phyloP scores from a whole-genome alignment of 2,113 vertebrate genomes.

The Halichoeres trimaculatus region DNA sequence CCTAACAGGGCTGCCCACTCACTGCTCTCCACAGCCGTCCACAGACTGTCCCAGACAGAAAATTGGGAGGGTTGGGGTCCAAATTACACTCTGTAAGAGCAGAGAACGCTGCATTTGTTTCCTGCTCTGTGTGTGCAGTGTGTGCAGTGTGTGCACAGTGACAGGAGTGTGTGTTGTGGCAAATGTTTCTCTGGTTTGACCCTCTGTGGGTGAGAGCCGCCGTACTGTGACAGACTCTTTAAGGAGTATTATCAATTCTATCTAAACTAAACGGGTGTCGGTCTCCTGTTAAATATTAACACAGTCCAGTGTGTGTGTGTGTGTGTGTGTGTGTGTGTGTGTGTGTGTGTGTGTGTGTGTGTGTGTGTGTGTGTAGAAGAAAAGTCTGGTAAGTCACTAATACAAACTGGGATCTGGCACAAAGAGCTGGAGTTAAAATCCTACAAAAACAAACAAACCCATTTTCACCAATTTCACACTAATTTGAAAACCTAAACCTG shows the following conservation, averaged over 20 bases:
- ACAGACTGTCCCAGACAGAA: slow-evolving; percentile 81
- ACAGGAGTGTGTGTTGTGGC: slow-evolving; percentile 51
- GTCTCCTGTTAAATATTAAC: slow-evolving; percentile 53
- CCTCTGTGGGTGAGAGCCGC: slow-evolving; percentile 35
- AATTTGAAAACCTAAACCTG: not conserved
- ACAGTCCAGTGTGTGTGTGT: slow-evolving; percentile 15
- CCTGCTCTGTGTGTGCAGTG: slow-evolving; percentile 56
- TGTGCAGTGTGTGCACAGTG: slow-evolving; percentile 65
- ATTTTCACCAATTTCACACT: not conserved
- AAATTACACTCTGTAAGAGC: slow-evolving; percentile 81
- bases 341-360: not conserved
- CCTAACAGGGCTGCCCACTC: slow-evolving; percentile 55
- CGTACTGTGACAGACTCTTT: slow-evolving; percentile 53
- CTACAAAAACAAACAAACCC: not conserved
- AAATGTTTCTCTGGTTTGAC: slow-evolving; percentile 58
- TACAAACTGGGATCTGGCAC: not conserved
- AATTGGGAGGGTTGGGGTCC: slow-evolving; percentile 78
- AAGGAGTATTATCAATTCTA: slow-evolving; percentile 73
- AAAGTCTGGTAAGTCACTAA: not conserved
- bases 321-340: slow-evolving; percentile 19
- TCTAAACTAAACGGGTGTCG: slow-evolving; percentile 75
- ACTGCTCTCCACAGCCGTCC: slow-evolving; percentile 68
- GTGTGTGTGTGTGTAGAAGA: not conserved
- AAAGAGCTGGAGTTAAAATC: not conserved
- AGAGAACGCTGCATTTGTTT: slow-evolving; percentile 81